Percentiles rank a stretch among this genome's conserved stretches.
These are phyloP conservation scores for Pseudopodoces humilis DNA, from an alignment of 2,113 vertebrate species.

Conservation along the genomic window DNA sequence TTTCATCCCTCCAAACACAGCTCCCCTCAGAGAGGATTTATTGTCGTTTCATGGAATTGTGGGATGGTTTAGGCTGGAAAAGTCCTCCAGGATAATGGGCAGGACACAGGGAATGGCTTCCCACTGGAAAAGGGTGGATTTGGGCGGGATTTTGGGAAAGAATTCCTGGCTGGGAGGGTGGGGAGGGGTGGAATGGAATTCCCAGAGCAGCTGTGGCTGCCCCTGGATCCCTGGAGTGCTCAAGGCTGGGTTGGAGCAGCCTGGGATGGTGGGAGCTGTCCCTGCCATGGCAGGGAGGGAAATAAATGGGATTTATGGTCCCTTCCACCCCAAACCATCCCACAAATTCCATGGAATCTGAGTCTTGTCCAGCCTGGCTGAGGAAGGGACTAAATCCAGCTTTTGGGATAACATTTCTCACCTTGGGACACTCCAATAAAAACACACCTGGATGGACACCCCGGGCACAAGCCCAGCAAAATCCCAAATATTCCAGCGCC, in stretches of 20 bases:
- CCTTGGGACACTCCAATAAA: neutral
- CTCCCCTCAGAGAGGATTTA: neutral
- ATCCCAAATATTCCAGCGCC: accelerated
- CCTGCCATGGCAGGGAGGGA: neutral
- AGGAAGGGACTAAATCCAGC: neutral
- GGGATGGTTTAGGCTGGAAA: neutral
- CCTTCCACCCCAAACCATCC: neutral
- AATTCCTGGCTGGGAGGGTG: neutral
- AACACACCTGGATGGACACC: neutral
- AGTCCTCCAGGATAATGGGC: neutral
- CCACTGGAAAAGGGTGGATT: neutral
- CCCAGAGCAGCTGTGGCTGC: neutral
- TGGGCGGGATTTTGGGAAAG: neutral
- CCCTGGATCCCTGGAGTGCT: neutral
- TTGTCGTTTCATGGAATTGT: accelerated
- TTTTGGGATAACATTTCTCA: neutral
- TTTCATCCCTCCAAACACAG: neutral
- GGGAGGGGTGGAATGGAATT: neutral
- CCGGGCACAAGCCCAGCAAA: neutral
- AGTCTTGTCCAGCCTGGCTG: accelerated
- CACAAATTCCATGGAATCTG: neutral
- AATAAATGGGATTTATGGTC: neutral
- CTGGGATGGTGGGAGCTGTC: accelerated
- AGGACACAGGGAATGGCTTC: neutral
- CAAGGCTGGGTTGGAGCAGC: accelerated